Evolutionary conservation across 2,888 invertebrate genomes (phyloP), one percentile per base, ranked within the genome.

Genomic region (Platycheirus albimanus): DNA sequence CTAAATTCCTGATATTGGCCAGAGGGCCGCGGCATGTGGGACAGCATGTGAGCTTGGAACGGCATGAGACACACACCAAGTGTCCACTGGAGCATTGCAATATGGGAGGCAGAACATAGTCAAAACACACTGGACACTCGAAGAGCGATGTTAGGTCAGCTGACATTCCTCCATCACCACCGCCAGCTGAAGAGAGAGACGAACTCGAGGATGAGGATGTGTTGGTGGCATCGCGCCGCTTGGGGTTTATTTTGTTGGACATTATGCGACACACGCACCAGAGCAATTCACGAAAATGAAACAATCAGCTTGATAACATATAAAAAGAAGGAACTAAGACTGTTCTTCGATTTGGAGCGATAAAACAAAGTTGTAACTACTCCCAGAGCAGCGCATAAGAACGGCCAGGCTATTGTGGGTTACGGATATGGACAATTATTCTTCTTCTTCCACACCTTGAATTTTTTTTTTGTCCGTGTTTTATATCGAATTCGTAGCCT

Each of bases 31-130:
- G 94, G 90, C 99, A 99, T 80, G 99, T 99, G 49, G 99, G 99
- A 91, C 99, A 99, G 91, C 98, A 97, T 85, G 96, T 96, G 85
- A 99, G 93, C 91, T 99, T 99, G 71, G 98, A 98, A 84, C 99
- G 94, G 92, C 99, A 99, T 89, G 96, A 96, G 85, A 98, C 97
- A 92, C 99, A 99, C 78, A 99, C 98, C 88, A 99, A 94, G 92
- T 99, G 99, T 83, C 99, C 99, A 91, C 98, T 98, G 91, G 98
- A 98, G 91, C 99, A 99, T 91, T 99, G 99, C 90, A 99, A 93
- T 88, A 99, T 99, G 41, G 99, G 99, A 85, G 99, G 99, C 89
- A 99, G 93, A 85, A 99, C 99, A 93, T 99, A 99, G 92, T 99
- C 99, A 91, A 99, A 99, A 92, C 99, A 99, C 85, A 99, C 99